Evolutionary conservation across 2,113 vertebrate genomes (phyloP), one percentile per base, ranked within the genome.

Genomic region (Merops nubicus): DNA sequence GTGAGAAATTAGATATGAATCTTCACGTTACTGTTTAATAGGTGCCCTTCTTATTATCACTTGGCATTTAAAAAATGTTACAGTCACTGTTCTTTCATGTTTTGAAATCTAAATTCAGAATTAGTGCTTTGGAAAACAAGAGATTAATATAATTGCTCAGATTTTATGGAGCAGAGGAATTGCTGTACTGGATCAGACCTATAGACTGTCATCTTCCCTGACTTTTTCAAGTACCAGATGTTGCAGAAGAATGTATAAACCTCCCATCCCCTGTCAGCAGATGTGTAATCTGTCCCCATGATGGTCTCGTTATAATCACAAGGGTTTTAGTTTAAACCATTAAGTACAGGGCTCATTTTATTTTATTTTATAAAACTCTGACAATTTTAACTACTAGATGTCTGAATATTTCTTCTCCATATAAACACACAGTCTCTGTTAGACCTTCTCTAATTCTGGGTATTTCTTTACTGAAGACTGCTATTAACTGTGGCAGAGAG

Each of bases 11-110:
- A 79, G n/a, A 70, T 60, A 84, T 22, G 23, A 20, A 59, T 86
- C 78, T 93, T 84, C 74, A 68, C 33, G 25, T 81, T 89, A 22
- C 42, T 87, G 42, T 69, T 92, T 94, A 95, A 83, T 69, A 80
- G 75, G 54, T 88, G 68, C 50, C 90, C 68, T 34, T 85, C 73
- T 36, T 85, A 21, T 69, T 65, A 87, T 64, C 85, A 54, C 42
- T 3, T 88, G 77, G 43, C 54, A 88, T 85, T 85, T 89, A 82
- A 75, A 84, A 84, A 60, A 69, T 13, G 11, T 53, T 72, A 8
- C 12, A 47, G 11, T 88, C 64, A 28, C 26, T 40, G 12, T 62
- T 88, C n/a, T 62, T 72, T 92, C 62, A 4, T 34, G 42, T 62
- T 95, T 79, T 60, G 47, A 85, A 87, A 51, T 26, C 9, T 76